These are phyloP conservation scores for Xenopus tropicalis DNA, from an alignment of 2,113 vertebrate species.

Conservation along the genomic window DNA sequence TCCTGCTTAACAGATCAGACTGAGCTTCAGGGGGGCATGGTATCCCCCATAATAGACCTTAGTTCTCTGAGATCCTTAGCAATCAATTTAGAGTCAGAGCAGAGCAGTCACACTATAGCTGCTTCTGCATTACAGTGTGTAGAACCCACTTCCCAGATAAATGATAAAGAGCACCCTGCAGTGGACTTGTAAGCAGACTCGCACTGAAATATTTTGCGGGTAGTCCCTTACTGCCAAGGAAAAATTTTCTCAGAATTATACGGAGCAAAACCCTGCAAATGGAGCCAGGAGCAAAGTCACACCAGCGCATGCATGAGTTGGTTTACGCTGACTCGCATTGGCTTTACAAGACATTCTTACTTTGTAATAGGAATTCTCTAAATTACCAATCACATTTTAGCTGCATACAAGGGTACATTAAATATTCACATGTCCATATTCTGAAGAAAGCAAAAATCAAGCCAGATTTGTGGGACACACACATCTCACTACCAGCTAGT, in stretches of 20 bases:
- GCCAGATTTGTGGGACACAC: neutral
- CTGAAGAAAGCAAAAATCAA: no score
- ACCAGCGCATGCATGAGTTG: constrained; percentile 18
- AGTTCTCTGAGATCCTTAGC: constrained; percentile 1
- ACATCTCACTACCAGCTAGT: neutral
- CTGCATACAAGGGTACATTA: no score
- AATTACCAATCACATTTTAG: no score
- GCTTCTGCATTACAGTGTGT: neutral
- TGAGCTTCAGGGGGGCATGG: neutral
- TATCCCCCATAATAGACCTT: constrained; percentile 10
- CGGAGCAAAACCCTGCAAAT: neutral
- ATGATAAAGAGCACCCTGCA: constrained; percentile 2
- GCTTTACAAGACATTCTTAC: neutral
- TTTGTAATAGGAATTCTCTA: neutral
- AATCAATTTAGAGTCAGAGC: constrained; percentile 3
- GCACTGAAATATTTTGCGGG: neutral
- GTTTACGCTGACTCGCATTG: constrained; percentile 13
- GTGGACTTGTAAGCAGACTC: constrained; percentile 15
- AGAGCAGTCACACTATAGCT: neutral
- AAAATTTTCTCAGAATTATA: neutral
- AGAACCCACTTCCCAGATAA: constrained; percentile 8
- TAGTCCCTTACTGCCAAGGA: neutral
- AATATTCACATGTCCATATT: no score
- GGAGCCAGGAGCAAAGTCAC: constrained; percentile 3
- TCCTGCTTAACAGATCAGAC: constrained; percentile 1